A percentile compares a stretch with the other conserved stretches of the same genome.
phyloP scores from a whole-genome alignment of 2,888 invertebrate species.

The Pyrrhosoma nymphula region DNA sequence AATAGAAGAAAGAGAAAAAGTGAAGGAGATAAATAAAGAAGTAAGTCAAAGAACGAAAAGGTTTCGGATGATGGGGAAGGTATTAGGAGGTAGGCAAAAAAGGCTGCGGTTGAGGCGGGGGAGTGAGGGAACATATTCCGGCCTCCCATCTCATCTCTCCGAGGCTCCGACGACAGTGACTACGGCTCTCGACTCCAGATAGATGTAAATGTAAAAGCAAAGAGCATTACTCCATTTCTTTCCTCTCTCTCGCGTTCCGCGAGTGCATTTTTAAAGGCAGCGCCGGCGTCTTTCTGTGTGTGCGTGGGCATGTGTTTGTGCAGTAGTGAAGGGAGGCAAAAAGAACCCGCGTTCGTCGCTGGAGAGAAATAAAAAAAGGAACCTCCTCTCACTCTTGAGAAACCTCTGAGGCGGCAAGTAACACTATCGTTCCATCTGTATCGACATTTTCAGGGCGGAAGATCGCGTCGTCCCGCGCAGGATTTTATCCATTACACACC shows the following conservation, averaged over 20 bases:
- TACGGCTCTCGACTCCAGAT: not conserved
- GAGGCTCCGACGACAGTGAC: not conserved
- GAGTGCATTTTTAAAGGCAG: not conserved
- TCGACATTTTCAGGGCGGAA: conserved; percentile 19
- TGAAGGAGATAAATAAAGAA: too few species aligned
- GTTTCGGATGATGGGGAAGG: too few species aligned
- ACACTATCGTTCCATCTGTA: conserved; percentile 38
- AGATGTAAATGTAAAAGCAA: conserved; percentile 12
- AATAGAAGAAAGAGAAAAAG: too few species aligned
- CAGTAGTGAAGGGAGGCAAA: not conserved
- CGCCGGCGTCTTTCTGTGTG: too few species aligned
- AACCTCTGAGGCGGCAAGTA: conserved; percentile 37
- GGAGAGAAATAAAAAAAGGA: not conserved
- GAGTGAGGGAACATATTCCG: not conserved
- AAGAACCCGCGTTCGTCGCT: not conserved
- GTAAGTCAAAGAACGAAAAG: too few species aligned
- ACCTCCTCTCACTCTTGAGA: not conserved
- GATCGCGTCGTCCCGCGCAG: conserved; percentile 2
- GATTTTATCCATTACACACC: conserved; percentile 12
- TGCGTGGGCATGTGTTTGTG: too few species aligned
- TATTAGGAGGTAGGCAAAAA: too few species aligned
- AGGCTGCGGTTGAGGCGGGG: not conserved
- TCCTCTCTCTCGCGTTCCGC: not conserved
- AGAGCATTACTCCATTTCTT: conserved; percentile 12
- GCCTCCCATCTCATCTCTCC: not conserved